These are phyloP conservation scores for Teinopalpus imperialis DNA, from an alignment of 2,888 invertebrate species.

Conservation along the genomic window DNA sequence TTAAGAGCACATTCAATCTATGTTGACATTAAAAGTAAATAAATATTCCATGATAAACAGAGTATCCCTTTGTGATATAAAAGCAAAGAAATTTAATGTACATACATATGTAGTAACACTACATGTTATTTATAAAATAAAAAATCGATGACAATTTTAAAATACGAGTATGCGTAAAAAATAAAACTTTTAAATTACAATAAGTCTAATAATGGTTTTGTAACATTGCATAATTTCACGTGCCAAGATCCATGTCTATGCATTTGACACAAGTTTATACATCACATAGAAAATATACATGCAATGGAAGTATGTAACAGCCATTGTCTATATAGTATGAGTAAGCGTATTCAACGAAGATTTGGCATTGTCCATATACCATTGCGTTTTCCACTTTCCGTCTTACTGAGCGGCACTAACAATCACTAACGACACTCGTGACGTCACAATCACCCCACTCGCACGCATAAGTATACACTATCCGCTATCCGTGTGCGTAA, in stretches of 20 bases:
- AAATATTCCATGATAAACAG: conserved; percentile 16
- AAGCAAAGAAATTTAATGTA: conserved; percentile 5
- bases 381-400: neutral
- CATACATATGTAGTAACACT: conserved; percentile 1
- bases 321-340: conserved; percentile 21
- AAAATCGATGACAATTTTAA: neutral
- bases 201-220: conserved; percentile 1
- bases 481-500: neutral
- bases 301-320: conserved; percentile 23
- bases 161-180: conserved; percentile 7
- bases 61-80: conserved; percentile 18
- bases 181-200: conserved; percentile 10
- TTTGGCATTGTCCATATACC: neutral
- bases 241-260: conserved; percentile 10
- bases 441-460: neutral
- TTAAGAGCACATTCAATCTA: conserved; percentile 25
- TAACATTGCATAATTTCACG: conserved; percentile 8
- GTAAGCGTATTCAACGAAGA: conserved; percentile 24
- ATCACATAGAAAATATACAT: conserved; percentile 23
- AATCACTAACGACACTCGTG: neutral
- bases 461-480: neutral
- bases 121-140: conserved; percentile 2
- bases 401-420: neutral
- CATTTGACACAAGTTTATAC: conserved; percentile 22
- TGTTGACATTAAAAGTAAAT: conserved; percentile 9